A percentile compares a stretch with the other conserved stretches of the same genome.
These are phyloP conservation scores for Tretioscincus oriximinensis DNA, from an alignment of 2,113 vertebrate species.

Conservation along the genomic window DNA sequence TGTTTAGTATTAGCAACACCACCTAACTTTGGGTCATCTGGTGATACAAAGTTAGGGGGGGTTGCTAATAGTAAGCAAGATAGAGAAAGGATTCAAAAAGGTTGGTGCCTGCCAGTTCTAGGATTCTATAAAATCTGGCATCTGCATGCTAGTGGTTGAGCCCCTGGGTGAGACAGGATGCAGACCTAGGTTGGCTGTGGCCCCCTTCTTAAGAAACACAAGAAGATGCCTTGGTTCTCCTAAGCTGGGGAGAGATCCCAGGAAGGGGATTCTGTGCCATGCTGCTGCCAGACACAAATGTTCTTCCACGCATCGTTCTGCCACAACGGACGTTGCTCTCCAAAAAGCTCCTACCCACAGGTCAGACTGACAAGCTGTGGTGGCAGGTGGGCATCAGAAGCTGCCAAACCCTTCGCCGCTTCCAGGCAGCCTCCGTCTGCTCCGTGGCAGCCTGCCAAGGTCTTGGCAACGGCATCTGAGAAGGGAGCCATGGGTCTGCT, in stretches of 20 bases:
- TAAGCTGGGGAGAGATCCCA: not conserved
- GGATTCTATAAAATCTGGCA: too few relatives aligned
- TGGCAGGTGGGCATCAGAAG: not conserved
- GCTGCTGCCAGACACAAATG: not conserved
- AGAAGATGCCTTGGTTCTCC: not conserved
- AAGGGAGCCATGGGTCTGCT: not conserved
- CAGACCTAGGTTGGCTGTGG: too few relatives aligned
- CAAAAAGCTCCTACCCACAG: not conserved
- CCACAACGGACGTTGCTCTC: too few relatives aligned
- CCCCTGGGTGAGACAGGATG: too few relatives aligned
- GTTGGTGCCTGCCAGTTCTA: too few relatives aligned
- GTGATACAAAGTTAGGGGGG: too few relatives aligned
- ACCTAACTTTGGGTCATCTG: too few relatives aligned
- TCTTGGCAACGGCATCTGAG: not conserved
- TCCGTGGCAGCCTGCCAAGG: not conserved
- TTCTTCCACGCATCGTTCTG: too few relatives aligned
- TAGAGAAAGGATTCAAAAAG: too few relatives aligned
- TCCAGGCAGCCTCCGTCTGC: not conserved
- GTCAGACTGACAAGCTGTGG: not conserved
- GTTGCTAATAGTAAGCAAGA: too few relatives aligned
- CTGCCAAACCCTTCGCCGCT: not conserved
- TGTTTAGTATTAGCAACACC: too few relatives aligned
- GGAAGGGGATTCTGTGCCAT: not conserved
- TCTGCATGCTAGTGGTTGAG: too few relatives aligned
- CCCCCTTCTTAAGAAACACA: not conserved